Conservation (phyloP, 2,888 invertebrate genomes). For the Eueremaeus valkanovi region DNA sequence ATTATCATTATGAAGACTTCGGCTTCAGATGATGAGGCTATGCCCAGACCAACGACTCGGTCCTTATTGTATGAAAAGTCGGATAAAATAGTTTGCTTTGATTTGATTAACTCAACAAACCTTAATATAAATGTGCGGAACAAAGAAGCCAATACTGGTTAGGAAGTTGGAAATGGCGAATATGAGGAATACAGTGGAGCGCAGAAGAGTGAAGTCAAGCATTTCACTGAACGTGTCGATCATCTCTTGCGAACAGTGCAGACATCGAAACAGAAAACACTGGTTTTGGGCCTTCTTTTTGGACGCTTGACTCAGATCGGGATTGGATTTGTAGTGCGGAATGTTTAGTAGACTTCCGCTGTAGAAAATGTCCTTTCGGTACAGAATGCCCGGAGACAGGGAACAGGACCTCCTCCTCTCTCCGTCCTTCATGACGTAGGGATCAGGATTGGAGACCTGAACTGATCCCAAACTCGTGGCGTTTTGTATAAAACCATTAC, state of each 20-base stretch:
- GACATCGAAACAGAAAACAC: slow-evolving; percentile 32
- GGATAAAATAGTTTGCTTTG: no score
- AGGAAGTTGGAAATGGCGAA: slow-evolving; percentile 91
- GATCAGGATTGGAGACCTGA: slow-evolving; percentile 19
- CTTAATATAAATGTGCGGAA: slow-evolving; percentile 83
- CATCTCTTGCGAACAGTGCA: slow-evolving; percentile 66
- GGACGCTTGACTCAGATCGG: slow-evolving; percentile 45
- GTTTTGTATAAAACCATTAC: slow-evolving; percentile 11
- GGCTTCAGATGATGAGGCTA: slow-evolving; percentile 59
- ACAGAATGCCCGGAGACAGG: slow-evolving; percentile 66
- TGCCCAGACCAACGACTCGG: slow-evolving; percentile 62
- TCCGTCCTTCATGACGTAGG: slow-evolving; percentile 37
- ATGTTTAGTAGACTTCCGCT: slow-evolving; percentile 68
- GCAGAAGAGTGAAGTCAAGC: slow-evolving; percentile 77
- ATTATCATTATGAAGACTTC: slow-evolving; percentile 72
- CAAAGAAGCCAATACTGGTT: slow-evolving; percentile 89
- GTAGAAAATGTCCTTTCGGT: slow-evolving; percentile 82
- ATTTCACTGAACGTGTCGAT: slow-evolving; percentile 63
- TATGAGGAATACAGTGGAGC: slow-evolving; percentile 78
- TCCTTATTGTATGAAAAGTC: no score
- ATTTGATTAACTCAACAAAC: background rate
- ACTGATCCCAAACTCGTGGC: slow-evolving; percentile 36
- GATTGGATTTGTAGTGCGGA: slow-evolving; percentile 52
- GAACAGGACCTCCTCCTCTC: slow-evolving; percentile 38
- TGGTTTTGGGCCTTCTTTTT: background rate